Evolutionary conservation across 2,888 invertebrate genomes (phyloP), one percentile per base, ranked within the genome.

Genomic region (Uloborus plumipes): DNA sequence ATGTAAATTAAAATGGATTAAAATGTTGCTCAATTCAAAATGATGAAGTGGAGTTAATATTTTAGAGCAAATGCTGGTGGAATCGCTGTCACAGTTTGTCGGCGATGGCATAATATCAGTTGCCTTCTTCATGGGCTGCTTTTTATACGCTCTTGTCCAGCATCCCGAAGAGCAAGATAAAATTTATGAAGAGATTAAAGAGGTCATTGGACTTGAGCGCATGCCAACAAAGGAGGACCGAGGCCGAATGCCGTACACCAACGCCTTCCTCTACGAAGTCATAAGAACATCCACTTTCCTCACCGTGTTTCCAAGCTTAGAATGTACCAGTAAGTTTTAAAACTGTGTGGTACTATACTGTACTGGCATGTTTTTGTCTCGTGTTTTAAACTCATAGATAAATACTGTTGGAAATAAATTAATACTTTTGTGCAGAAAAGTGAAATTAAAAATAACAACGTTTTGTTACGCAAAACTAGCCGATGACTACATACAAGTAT

Each of bases 281-380:
- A 89, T 96, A 0, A n/a, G n/a, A n/a, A 90, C 93, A 74, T 92
- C 94, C 0, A 95, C 95, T 0, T 95, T 96, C 77, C 95, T 96
- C 0, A 96, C 96, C 0, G 95, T 96, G 87, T 95, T 95, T 0
- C 94, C 96, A 0, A 94, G 94, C 0, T 92, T 93, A 86, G 93
- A 94, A 47, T 72, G 72, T n/a, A 62, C 61, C 14, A 59, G 72
- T 72, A 50, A 72, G 72, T 72, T 31, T 31, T 31, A 31, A 31
- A 31, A 31, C 31, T 31, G 7, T 4, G n/a, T n/a, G n/a, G n/a
- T n/a, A 31, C 7, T 31, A 31, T 31, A 7, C 31, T 31, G 31
- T 31, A 31, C 7, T 31, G 31, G 31, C 7, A 31, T 7, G 31
- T 31, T 31, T 31, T 31, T 2, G 7, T 31, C 31, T 2, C 4